phyloP scores from a whole-genome alignment of 23 tunicate species.

The Phallusia fumigata region DNA sequence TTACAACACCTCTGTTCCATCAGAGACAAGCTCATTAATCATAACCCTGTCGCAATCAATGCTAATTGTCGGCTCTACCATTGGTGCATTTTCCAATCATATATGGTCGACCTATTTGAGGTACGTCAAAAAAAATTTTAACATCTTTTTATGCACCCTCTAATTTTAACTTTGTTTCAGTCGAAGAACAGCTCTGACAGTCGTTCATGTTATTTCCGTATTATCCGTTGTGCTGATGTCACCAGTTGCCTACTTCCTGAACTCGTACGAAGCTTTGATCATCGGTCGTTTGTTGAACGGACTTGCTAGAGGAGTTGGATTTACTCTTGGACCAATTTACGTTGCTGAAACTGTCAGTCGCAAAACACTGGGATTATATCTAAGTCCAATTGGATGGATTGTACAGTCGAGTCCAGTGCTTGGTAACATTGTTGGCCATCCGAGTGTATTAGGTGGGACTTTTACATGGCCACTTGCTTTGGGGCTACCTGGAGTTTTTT shows the following conservation, averaged over 20 bases:
- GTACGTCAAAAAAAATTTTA: background rate
- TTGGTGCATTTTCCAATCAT: background rate
- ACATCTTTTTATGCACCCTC: background rate
- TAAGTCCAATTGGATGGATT: background rate
- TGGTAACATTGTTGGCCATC: constrained; percentile 22
- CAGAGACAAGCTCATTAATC: background rate
- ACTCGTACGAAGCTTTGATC: constrained; percentile 54
- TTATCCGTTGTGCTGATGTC: constrained; percentile 45
- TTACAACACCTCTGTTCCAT: background rate
- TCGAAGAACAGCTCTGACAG: constrained; percentile 1
- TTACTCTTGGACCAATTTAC: constrained; percentile 29
- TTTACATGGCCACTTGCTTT: constrained; percentile 29
- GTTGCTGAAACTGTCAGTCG: constrained; percentile 38
- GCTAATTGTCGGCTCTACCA: background rate
- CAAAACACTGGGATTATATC: constrained; percentile 46
- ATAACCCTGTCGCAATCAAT: background rate
- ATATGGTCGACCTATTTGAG: background rate
- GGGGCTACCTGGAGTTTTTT: constrained; percentile 39
- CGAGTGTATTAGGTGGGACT: constrained; percentile 26
- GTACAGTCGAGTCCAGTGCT: constrained; percentile 35
- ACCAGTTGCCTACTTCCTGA: constrained; percentile 24
- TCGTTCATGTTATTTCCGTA: constrained; percentile 30
- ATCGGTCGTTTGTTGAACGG: constrained; percentile 56
- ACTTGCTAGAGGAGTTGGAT: constrained; percentile 40
- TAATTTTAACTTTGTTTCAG: background rate